Evolutionary conservation across 23 tunicate genomes (phyloP).

Genomic region (Clavelina lepadiformis): DNA sequence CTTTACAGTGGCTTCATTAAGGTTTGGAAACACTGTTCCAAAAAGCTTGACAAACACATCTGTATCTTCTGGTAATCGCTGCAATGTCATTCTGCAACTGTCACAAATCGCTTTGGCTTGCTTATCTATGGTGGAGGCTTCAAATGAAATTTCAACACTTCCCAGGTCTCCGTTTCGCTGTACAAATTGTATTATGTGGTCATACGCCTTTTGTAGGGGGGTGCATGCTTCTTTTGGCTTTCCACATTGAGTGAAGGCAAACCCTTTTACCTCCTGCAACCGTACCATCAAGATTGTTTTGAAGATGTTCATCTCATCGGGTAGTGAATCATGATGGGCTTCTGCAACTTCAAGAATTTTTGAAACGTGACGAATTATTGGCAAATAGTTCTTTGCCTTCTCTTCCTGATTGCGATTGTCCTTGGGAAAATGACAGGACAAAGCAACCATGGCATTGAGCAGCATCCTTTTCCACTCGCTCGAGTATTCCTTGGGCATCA

Average conservation of each 20-base stretch:
- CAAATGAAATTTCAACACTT: background rate
- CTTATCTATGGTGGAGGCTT: background rate
- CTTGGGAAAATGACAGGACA: constrained; percentile 16
- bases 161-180: background rate
- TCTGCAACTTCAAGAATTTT: constrained; percentile 3
- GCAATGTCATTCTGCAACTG: too few species aligned
- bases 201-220: constrained; percentile 21
- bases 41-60: too few species aligned
- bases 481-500: too few species aligned
- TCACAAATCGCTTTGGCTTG: constrained; percentile 15
- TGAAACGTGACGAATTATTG: constrained; percentile 18
- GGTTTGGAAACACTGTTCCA: too few species aligned
- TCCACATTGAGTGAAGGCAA: constrained; percentile 25
- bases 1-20: too few species aligned
- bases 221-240: constrained; percentile 5
- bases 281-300: constrained; percentile 6
- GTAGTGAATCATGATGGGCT: too few species aligned
- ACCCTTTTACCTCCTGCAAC: constrained; percentile 22
- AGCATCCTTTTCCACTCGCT: constrained; percentile 3
- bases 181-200: constrained; percentile 2
- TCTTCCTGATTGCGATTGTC: constrained; percentile 17
- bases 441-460: constrained; percentile 19
- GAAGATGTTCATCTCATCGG: too few species aligned
- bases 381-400: background rate
- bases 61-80: too few species aligned